Evolutionary conservation across 2,888 invertebrate species (phyloP), one percentile per base, ranked within the genome.

Genomic region (Loripinus fragilis): DNA sequence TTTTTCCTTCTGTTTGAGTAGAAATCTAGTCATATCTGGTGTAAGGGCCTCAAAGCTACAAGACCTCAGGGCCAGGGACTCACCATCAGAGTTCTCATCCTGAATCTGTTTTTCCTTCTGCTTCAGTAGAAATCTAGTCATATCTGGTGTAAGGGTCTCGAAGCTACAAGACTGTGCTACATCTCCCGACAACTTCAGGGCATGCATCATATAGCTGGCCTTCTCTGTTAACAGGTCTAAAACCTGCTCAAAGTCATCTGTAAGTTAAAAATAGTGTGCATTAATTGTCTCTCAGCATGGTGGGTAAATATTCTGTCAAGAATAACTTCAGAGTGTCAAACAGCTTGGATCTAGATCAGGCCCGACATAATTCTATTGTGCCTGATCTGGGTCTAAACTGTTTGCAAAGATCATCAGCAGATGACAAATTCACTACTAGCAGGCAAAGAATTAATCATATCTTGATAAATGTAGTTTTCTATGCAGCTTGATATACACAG

Each of bases 41-140:
- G 76, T 79, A 2, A 87, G 55, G 23, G 72, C 52, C n/a, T 76
- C 66, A 50, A 85, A 83, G 50, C 74, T 74, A 10, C 69, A 74
- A 8, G 73, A 66, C n/a, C n/a, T n/a, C n/a, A n/a, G n/a, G n/a
- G n/a, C n/a, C n/a, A n/a, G n/a, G n/a, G n/a, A 38, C 38, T 8
- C 20, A 60, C 60, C 33, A 20, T 60, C 60, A 60, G 2, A 8
- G 17, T 33, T 33, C 17, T 33, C 33, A 60, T 60, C 60, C 33
- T 60, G 33, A 60, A 60, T 60, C 60, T 60, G 60, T 67, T 77
- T 77, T 45, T 73, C 69, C 38, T 72, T 79, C 66, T 85, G 86
- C 74, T 85, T 85, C 8, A 87, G 38, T 15, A 87, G 74, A 48
- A 85, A 87, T 45, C 85, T 77, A 33, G 87, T 82, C 25, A 76